phyloP scores from a whole-genome alignment of 2,888 invertebrate genomes.

The Melanotus villosus region DNA sequence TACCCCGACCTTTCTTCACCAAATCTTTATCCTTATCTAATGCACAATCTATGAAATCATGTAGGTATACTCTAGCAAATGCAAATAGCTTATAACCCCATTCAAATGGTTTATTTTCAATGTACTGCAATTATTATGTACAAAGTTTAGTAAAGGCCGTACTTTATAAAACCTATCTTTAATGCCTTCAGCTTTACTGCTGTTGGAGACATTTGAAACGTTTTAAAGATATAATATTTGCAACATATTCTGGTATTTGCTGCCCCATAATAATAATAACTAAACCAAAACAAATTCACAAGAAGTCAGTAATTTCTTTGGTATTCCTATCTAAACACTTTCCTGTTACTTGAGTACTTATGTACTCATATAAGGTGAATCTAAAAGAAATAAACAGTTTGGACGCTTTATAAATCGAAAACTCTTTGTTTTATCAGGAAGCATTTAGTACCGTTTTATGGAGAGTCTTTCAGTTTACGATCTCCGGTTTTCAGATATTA shows the following conservation, averaged over 20 bases:
- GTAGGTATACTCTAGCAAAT: not conserved
- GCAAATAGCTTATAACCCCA: not conserved
- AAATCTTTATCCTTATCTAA: not conserved
- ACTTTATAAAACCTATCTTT: constrained; percentile 4
- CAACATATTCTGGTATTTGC: not conserved
- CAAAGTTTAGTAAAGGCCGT: not conserved
- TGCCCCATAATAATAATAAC: not conserved
- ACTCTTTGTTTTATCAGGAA: no score
- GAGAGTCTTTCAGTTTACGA: no score
- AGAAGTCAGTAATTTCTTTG: not conserved
- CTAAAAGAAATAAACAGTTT: no score
- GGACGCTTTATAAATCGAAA: no score
- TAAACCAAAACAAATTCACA: not conserved
- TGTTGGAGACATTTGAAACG: not conserved
- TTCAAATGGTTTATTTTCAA: not conserved
- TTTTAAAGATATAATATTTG: not conserved
- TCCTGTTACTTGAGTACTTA: no score
- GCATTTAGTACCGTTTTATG: no score
- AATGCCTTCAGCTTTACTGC: not conserved
- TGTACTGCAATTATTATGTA: not conserved
- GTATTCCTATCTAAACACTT: not conserved
- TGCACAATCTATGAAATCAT: not conserved
- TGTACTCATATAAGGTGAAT: no score
- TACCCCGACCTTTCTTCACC: not conserved
- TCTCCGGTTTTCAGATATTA: no score